Conservation (phyloP, 2,113 vertebrate genomes). For the Pygoscelis adeliae region DNA sequence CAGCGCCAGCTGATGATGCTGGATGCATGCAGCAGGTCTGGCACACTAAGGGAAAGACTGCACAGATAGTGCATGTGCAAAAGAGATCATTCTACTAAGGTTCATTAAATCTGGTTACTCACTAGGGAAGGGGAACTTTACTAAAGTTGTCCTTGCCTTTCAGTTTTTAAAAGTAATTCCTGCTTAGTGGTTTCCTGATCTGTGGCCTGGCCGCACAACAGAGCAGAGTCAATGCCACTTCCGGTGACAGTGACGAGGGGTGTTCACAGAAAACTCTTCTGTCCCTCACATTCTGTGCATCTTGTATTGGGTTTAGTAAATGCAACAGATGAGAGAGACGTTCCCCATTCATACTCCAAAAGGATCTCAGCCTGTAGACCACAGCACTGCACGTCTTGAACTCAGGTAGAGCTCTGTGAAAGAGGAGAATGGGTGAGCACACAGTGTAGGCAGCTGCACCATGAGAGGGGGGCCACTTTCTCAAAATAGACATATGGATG, state of each 20-base stretch:
- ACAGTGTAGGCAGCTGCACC: neutral
- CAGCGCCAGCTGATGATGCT: neutral
- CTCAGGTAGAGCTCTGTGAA: neutral
- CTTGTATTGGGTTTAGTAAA: neutral
- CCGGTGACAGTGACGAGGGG: rapidly evolving
- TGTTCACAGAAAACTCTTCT: neutral
- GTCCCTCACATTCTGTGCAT: neutral
- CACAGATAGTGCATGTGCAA: neutral
- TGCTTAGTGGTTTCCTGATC: neutral
- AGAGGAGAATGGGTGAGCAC: neutral
- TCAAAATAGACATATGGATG: neutral
- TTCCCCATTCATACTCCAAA: neutral
- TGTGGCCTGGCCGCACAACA: rapidly evolving
- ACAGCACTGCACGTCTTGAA: neutral
- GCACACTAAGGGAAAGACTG: neutral
- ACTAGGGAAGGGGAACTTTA: neutral
- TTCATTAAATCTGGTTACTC: neutral
- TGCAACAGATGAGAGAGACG: neutral
- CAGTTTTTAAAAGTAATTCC: neutral
- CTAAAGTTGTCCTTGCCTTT: neutral
- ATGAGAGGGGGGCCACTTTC: rapidly evolving
- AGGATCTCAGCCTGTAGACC: neutral
- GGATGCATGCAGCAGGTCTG: neutral
- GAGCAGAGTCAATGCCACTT: neutral
- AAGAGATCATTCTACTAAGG: neutral